phyloP scores from a whole-genome alignment of 53 echinoderm and acorn worm species.

The Pentamera pediparva region DNA sequence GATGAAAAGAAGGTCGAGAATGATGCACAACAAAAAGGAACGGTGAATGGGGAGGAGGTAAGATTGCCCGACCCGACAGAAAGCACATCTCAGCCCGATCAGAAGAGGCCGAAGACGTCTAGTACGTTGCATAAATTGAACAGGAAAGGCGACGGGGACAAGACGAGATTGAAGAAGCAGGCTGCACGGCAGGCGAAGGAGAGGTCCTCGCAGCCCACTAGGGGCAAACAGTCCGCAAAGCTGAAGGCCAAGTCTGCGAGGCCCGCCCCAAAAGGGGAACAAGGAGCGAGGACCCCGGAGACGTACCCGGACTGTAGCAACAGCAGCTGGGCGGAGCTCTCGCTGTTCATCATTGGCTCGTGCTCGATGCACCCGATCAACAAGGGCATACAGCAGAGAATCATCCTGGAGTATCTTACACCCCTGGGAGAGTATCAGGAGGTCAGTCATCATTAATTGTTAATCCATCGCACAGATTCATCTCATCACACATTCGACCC shows the following conservation, averaged over 20 bases:
- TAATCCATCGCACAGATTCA: too few species aligned
- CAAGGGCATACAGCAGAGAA: constrained; percentile 78
- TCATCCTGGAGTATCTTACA: constrained; percentile 92
- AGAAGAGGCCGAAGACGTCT: too few species aligned
- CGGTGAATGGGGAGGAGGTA: too few species aligned
- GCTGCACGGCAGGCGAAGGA: neutral
- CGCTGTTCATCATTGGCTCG: constrained; percentile 82
- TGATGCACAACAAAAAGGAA: too few species aligned
- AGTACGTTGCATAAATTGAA: too few species aligned
- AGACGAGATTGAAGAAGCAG: neutral
- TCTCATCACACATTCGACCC: too few species aligned
- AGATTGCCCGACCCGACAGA: too few species aligned
- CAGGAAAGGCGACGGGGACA: constrained; percentile 7
- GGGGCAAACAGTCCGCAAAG: constrained; percentile 18
- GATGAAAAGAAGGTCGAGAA: too few species aligned
- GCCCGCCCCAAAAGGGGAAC: neutral
- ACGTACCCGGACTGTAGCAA: constrained; percentile 68
- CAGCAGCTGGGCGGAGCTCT: constrained; percentile 92
- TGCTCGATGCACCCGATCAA: constrained; percentile 80
- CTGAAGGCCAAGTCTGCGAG: constrained; percentile 36
- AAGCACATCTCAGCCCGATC: too few species aligned
- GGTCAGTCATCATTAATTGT: constrained; percentile 52
- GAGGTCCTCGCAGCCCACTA: neutral
- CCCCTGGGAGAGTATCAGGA: constrained; percentile 98
- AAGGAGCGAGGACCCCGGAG: constrained; percentile 23